Evolutionary conservation across 2,888 invertebrate species (phyloP).

Genomic region (Trichogramma evanescens): DNA sequence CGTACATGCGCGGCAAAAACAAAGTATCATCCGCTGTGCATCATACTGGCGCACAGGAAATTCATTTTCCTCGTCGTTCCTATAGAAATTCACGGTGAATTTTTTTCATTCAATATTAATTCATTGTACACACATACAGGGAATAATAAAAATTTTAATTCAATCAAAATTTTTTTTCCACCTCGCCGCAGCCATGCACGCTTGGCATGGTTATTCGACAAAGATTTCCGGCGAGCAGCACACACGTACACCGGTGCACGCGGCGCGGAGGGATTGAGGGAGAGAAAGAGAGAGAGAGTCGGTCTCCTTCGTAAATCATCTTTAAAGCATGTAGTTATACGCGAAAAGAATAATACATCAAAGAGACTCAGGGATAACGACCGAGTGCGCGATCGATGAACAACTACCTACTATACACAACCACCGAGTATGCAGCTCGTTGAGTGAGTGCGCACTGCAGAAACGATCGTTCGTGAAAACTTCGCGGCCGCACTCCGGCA

Average conservation of each 20-base stretch:
- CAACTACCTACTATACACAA: not conserved
- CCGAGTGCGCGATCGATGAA: conserved; percentile 12
- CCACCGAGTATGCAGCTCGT: not conserved
- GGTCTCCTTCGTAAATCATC: conserved; percentile 19
- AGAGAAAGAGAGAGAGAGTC: not conserved
- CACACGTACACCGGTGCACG: not conserved
- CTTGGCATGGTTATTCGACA: not conserved
- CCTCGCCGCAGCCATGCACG: not conserved
- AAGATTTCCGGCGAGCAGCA: not conserved
- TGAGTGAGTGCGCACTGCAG: not conserved
- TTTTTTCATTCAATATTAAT: too few species aligned
- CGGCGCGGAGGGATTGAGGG: not conserved
- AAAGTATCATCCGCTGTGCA: too few species aligned
- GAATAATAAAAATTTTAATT: too few species aligned
- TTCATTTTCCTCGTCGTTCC: too few species aligned
- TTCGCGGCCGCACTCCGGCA: not conserved
- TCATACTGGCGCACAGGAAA: too few species aligned
- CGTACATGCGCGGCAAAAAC: not conserved
- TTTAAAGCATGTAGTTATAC: conserved; percentile 17
- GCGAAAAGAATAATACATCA: conserved; percentile 21
- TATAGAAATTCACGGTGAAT: too few species aligned
- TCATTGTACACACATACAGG: too few species aligned
- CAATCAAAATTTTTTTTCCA: not conserved
- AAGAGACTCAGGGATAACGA: conserved; percentile 21
- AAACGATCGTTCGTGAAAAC: conserved; percentile 15